Evolutionary conservation across 1,140 invertebrate genomes (phyloP), one percentile per base, ranked within the genome.

Genomic region (Ostrea denselamellosa): DNA sequence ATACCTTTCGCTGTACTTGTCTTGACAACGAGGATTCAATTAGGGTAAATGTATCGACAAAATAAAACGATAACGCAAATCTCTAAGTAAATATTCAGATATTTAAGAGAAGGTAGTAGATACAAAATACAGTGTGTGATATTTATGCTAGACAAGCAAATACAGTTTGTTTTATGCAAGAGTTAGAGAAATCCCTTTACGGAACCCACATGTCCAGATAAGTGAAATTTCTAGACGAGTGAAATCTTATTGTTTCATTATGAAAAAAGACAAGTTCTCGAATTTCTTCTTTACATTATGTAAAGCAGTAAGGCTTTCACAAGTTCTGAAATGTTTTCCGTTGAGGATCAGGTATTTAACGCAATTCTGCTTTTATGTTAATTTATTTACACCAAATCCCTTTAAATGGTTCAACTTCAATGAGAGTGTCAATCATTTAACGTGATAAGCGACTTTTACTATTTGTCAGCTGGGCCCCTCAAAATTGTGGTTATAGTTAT

Each of bases 261-360:
- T 77, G 68, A 77, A 77, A 77, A 77, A 25, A 34, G 28, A 44
- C 68, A 25, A 77, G 68, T 77, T 77, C 68, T 77, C 28, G 25
- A 28, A 28, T 77, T 77, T 12, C 68, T 28, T 34, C 25, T 77
- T 10, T 22, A 77, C 68, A 77, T 28, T 77, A 17, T 62, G 9
- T 12, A 25, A 28, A 25, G 5, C 68, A 34, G 22, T 34, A 34
- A 9, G 25, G 28, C 68, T 28, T 77, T 77, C 68, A 77, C 14
- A 2, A 77, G 68, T 28, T 77, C 34, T 77, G 68, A 77, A 22
- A 34, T 8, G 28, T 77, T 10, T 34, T 77, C 12, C 2, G 28
- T 34, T 34, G 25, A 77, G 28, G 25, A 77, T 9, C 68, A 77
- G 68, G 25, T 25, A 77, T 77, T 77, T 22, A 28, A 77, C 3